Evolutionary conservation across 2,888 invertebrate species (phyloP), one percentile per base, ranked within the genome.

Genomic region (Chrysolina haemoptera): DNA sequence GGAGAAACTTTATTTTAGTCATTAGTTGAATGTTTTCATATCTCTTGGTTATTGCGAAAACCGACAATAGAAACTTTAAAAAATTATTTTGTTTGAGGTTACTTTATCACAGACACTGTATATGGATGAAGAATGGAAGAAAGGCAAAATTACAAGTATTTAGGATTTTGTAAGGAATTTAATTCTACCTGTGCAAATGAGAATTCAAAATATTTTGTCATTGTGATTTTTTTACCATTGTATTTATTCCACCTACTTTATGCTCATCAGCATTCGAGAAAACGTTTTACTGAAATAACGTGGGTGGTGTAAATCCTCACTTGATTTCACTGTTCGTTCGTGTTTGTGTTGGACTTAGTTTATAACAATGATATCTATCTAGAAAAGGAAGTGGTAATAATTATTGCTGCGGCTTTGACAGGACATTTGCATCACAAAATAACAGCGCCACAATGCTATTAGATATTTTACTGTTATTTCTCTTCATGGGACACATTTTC

Each of bases 391-490:
- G 67, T 53, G 68, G 63, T 41, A 48, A 68, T 67, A 63, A 67
- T 50, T 41, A 62, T 71, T 67, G 67, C 67, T 53, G 55, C 55
- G 20, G 70, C 59, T 71, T 46, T 48, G 71, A 66, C 73, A 73
- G 65, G 40, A 66, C 55, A 74, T 74, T 74, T 71, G 74, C 74
- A 74, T 70, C 48, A 59, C 69, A 63, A 73, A 48, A 46, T 22
- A 66, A 66, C 41, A 62, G 18, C 18, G 48, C 41, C 48, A 48
- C 50, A 50, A 50, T 48, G 18, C 14, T 20, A 41, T 59, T 69
- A 55, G 68, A 62, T 59, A 20, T 14, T 62, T 43, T 41, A 11
- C 18, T 35, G n/a, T 53, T 16, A 67, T 67, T 55, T 53, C 40
- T 53, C 40, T 67, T 67, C 18, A 53, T 53, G 12, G 48, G 53